phyloP scores from a whole-genome alignment of 2,113 vertebrate species.

The Apodemus sylvaticus region DNA sequence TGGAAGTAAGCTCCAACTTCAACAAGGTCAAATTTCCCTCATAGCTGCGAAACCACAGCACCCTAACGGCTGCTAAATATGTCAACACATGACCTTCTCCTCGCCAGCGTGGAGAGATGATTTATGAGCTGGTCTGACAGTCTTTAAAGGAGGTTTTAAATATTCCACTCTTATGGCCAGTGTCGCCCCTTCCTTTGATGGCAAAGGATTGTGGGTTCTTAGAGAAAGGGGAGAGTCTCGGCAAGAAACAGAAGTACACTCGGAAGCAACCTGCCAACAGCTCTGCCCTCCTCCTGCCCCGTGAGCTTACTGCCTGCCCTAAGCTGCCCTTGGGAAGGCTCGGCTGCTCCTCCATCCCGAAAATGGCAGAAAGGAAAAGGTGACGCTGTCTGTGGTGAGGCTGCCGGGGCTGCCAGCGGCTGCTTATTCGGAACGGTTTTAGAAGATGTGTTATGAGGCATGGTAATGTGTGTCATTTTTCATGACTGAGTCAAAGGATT shows the following conservation, averaged over 20 bases:
- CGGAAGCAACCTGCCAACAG: slow-evolving; percentile 57
- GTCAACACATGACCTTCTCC: slow-evolving; percentile 76
- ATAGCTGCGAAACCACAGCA: slow-evolving; percentile 77
- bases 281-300: slow-evolving; percentile 45
- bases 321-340: slow-evolving; percentile 81
- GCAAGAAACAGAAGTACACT: neutral
- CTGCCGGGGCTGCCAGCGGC: slow-evolving; percentile 26
- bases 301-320: slow-evolving; percentile 82
- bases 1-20: slow-evolving; percentile 75
- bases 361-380: slow-evolving; percentile 82
- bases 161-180: slow-evolving; percentile 67
- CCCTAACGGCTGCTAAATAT: slow-evolving; percentile 77
- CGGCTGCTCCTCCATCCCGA: slow-evolving; percentile 76
- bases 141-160: slow-evolving; percentile 71
- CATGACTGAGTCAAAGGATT: slow-evolving; percentile 81
- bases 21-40: slow-evolving; percentile 76
- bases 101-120: slow-evolving; percentile 68
- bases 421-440: slow-evolving; percentile 76
- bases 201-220: slow-evolving; percentile 57
- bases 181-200: slow-evolving; percentile 39
- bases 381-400: slow-evolving; percentile 75
- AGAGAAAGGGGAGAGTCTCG: slow-evolving; percentile 58
- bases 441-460: slow-evolving; percentile 79
- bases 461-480: slow-evolving; percentile 74
- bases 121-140: slow-evolving; percentile 76